Base-by-base conservation (phyloP, 2,888 invertebrate genomes). In the Parnassius glacialis region DNA sequence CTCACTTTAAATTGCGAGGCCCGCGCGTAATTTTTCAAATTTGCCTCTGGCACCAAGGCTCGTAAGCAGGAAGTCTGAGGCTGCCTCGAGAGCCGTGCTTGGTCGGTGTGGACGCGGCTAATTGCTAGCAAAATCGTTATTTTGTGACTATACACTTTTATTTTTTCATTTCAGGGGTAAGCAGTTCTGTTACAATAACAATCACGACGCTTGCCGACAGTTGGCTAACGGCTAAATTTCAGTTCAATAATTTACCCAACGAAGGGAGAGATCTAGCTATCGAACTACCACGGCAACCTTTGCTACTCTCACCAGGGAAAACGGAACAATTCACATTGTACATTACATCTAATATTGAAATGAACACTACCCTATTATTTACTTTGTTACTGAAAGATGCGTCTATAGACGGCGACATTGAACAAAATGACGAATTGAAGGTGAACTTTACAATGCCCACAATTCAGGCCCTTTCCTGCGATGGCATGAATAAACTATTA, bases 191-290 rank as follows among this genome's bases (percentile, higher is more conserved):
- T 1, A 74, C 73, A 10, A 70, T 90, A 12, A 77, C 78, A 20
- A 74, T 90, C 1, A 85, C 83, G 34, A 84, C 83, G 0, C 68
- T 85, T 20, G 74, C 80, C 1, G 87, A 90, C 43, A 88, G 77
- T 61, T 90, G 90, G 90, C 64, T 91, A 34, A 86, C 88, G 0
- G 87, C 85, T 3, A 83, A 78, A 70, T 74, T 91, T 3, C 75
- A 82, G 48, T 86, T 90, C 57, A 74, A 80, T 16, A 71, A 77
- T 10, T 65, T 82, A 16, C 79, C 80, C 0, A 72, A 81, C 45
- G 66, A 76, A 1, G 76, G 75, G 0, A 70, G 69, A 59, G 80
- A 87, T 45, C 54, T 90, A 0, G 78, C 76, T 0, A 76, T 90
- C 12, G 90, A 90, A 67, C 61, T 88, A 3, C 90, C 90, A 0